Base-by-base conservation (phyloP, 2,113 vertebrate genomes). In the Baryphthengus martii region DNA sequence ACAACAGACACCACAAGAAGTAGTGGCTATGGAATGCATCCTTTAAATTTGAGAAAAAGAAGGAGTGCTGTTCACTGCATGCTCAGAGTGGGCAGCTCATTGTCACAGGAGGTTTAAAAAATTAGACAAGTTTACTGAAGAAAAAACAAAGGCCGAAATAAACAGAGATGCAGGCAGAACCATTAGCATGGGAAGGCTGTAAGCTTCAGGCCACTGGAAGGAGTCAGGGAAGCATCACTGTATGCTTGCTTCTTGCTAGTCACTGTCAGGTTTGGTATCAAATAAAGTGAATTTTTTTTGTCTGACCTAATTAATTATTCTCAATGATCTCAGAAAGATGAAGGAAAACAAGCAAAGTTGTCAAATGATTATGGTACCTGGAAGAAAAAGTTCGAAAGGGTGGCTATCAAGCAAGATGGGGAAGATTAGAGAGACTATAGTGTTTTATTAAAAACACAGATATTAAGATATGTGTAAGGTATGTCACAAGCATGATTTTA, bases 31-130 rank as follows among this genome's bases (percentile, higher is more conserved):
- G 17, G 84, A 86, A 87, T 6, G 19, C 37, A 62, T 33, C 37
- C 50, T 84, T 89, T 63, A 59, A 58, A 68, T 37, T 14, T 3
- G 33, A 49, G 47, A 68, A 83, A 75, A 65, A 84, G 37, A 75
- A 75, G 77, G n/a, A n/a, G 40, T 44, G 39, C 29, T 72, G 53
- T 66, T 79, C 13, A 4, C 20, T 82, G 78, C 9, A 2, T 28
- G 37, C 42, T 91, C 65, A 78, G 84, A 74, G 49, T 33, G 28
- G 7, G 55, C 18, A 80, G 8, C 12, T 61, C 28, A 44, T 5
- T 92, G 59, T 58, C 70, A 87, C 25, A 81, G 42, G 29, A 91
- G 31, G 61, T 89, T 95, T 85, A 88, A 75, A 75, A 90, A 92
- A 62, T 35, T 5, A 59, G 19, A 53, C 73, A 55, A 67, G 44